Base-by-base conservation (phyloP, 1,140 invertebrate species). In the Brevipalpus yothersi region DNA sequence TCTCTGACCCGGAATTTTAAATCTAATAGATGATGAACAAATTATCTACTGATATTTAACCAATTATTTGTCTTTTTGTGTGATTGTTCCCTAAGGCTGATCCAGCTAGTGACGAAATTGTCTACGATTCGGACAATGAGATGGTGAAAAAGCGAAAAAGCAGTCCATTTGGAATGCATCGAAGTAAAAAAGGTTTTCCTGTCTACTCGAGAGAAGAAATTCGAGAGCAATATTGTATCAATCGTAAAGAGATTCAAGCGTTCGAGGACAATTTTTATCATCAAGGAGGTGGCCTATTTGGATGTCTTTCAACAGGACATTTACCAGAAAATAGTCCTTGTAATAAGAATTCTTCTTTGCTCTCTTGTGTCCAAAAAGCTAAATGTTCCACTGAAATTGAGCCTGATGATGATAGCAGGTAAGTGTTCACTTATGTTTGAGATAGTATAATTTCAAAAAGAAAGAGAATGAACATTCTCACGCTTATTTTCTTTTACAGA, bases 171-270 rank as follows among this genome's bases (percentile, higher is more conserved):
- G 62, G 63, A 41, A 49, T 67, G 57, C 63, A 64, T 31, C 60
- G 67, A 51, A 68, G 67, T 58, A 70, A 70, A 58, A 67, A 70
- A 42, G 69, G 68, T 19, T 70, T 69, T 58, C 83, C 82, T 41
- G 76, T 86, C 63, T 90, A 90, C 73, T 89, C 85, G 31, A 82
- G 86, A 66, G 84, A 88, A 71, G 86, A 89, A 69, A 85, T 86
- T 62, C 74, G 81, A 45, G 84, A 86, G 67, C 83, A 91, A 70
- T 92, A 92, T 73, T 92, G 88, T 73, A 86, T 92, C 72, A 90
- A 83, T 66, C 83, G 82, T 69, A 80, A 86, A 67, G 85, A 88
- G 70, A 72, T 90, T 68, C 81, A 84, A 68, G 82, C 84, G 60
- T 78, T 92, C 63, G 86, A 91, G 69, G 65, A 65, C n/a, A 51